A percentile compares a stretch with the other conserved stretches of the same genome.
phyloP scores from a whole-genome alignment of 2,888 invertebrate genomes.

The Andrena flavipes region DNA sequence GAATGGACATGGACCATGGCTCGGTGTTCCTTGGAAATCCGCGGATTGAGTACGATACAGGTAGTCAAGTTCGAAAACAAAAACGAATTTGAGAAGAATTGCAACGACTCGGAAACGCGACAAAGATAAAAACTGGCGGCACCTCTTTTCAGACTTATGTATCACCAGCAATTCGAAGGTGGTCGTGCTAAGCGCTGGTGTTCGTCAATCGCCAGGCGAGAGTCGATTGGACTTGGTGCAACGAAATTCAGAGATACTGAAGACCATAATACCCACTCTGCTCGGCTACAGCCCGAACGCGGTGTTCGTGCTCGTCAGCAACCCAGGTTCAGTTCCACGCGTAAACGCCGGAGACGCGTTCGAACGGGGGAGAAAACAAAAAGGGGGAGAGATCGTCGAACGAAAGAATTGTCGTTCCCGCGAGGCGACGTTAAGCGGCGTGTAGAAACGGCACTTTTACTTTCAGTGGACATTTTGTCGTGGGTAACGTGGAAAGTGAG shows the following conservation, averaged over 20 bases:
- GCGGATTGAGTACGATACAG: conserved; percentile 86
- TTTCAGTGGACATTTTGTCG: conserved; percentile 87
- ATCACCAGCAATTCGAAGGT: conserved; percentile 86
- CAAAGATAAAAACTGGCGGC: too few species aligned
- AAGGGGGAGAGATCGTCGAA: neutral
- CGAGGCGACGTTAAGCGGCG: neutral
- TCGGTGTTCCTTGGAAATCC: conserved; percentile 86
- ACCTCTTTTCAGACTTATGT: conserved; percentile 83
- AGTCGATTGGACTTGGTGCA: conserved; percentile 86
- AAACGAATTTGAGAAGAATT: too few species aligned
- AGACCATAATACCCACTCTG: conserved; percentile 86
- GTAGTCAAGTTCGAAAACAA: conserved; percentile 82
- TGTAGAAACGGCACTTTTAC: conserved; percentile 80
- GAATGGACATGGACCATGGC: conserved; percentile 88
- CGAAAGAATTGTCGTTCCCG: neutral
- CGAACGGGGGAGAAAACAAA: neutral
- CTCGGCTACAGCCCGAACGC: conserved; percentile 86
- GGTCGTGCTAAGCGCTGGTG: conserved; percentile 87
- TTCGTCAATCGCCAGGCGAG: conserved; percentile 86
- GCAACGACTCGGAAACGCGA: neutral
- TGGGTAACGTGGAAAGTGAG: conserved; percentile 89
- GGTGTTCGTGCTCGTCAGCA: conserved; percentile 86
- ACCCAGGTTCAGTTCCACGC: conserved; percentile 84
- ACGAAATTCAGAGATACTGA: conserved; percentile 86
- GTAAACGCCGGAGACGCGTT: neutral